Evolutionary conservation across 2,113 vertebrate genomes (phyloP).

Genomic region (Oreocharis arfaki): DNA sequence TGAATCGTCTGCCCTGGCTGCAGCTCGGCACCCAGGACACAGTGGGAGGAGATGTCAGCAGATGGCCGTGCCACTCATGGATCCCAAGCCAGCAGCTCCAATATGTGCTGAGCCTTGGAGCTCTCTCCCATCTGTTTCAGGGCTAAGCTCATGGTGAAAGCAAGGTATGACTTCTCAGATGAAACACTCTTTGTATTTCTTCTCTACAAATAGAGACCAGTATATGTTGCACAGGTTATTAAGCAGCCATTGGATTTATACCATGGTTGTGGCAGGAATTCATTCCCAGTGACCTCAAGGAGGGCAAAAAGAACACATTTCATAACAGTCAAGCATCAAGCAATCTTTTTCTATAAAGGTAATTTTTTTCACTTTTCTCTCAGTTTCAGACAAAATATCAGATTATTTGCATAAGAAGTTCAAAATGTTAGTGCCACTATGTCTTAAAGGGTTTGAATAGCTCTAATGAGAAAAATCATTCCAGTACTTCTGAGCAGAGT

Average conservation of each 20-base stretch:
- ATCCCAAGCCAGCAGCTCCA: neutral
- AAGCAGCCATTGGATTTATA: neutral
- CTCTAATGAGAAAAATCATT: neutral
- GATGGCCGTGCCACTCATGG: fast-evolving
- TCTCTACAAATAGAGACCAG: neutral
- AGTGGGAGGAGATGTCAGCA: neutral
- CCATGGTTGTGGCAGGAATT: neutral
- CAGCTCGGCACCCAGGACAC: neutral
- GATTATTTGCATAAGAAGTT: neutral
- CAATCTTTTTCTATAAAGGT: neutral
- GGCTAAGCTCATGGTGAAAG: neutral
- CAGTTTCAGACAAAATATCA: neutral
- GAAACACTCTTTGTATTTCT: neutral
- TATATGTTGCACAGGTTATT: neutral
- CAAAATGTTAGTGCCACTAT: neutral
- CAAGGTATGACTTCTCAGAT: neutral
- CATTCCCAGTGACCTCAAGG: neutral
- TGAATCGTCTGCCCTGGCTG: neutral
- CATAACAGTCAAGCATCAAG: neutral
- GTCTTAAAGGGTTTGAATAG: neutral
- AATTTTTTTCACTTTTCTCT: neutral
- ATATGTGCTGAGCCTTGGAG: neutral
- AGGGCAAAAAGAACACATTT: neutral
- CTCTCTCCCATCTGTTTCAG: neutral
- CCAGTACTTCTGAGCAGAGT: neutral